Conservation (phyloP, 2,888 invertebrate species). For the Acronicta leporina region DNA sequence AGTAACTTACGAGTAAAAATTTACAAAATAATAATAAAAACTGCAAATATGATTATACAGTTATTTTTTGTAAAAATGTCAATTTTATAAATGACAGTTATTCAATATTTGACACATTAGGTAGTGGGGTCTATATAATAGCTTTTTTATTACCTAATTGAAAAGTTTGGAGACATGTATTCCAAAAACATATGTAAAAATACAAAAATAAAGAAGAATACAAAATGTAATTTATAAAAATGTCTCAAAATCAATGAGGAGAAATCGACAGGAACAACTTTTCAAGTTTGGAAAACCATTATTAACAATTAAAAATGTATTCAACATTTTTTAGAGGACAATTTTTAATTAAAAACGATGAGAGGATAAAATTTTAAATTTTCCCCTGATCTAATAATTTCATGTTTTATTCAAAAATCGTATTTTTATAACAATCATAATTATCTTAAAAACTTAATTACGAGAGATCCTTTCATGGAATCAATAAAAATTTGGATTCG, state of each 20-base stretch:
- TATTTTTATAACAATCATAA: conserved; percentile 65
- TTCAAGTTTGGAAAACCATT: conserved; percentile 53
- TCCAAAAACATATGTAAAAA: conserved; percentile 21
- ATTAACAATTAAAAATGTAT: conserved; percentile 54
- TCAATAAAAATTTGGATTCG: conserved; percentile 63
- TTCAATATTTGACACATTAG: conserved; percentile 54
- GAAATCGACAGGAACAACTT: conserved; percentile 57
- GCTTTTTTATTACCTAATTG: conserved; percentile 34
- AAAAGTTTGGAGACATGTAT: conserved; percentile 19
- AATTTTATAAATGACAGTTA: conserved; percentile 54
- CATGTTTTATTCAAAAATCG: conserved; percentile 51
- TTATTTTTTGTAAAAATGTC: conserved; percentile 48
- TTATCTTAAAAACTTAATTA: conserved; percentile 73
- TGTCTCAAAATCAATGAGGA: conserved; percentile 27
- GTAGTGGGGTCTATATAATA: conserved; percentile 49
- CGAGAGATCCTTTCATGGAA: conserved; percentile 75
- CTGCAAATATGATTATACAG: conserved; percentile 51
- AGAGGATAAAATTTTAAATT: conserved; percentile 59
- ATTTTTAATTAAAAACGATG: conserved; percentile 56
- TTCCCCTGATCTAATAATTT: conserved; percentile 50
- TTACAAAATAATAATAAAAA: conserved; percentile 61
- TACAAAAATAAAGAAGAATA: conserved; percentile 20
- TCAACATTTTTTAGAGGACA: conserved; percentile 54
- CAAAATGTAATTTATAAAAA: conserved; percentile 31
- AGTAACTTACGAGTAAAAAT: conserved; percentile 61